Evolutionary conservation across 2,888 invertebrate species (phyloP), one percentile per base, ranked within the genome.

Genomic region (Lithophane ornitopus): DNA sequence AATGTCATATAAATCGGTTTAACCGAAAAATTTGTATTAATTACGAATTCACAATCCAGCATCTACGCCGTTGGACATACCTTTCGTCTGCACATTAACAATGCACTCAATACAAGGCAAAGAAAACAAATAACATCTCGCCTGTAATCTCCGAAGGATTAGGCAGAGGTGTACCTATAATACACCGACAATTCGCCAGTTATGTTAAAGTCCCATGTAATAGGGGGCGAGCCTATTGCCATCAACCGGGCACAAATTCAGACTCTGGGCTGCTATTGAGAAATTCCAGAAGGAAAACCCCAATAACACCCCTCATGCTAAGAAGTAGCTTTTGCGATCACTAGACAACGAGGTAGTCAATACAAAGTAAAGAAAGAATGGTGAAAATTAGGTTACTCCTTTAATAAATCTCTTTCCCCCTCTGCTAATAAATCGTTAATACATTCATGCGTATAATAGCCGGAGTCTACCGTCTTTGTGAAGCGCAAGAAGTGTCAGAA

Each of bases 361-460:
- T 16, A n/a, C 3, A 8, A 69, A 2, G 3, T 3, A 39, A 39
- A 41, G 2, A 41, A 73, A 44, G 3, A 28, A 52, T 11, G 44
- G 39, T 44, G 26, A 59, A 65, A 44, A 75, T 58, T 22, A 16
- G 11, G 26, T 49, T 34, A 49, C 46, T 56, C 16, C 3, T 34
- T 22, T 14, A 39, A 71, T 61, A 78, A 70, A 65, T 78, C 58
- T 65, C n/a, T 26, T 71, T 46, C 22, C 12, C n/a, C 65, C 46
- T 66, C 66, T 49, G 34, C 12, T 46, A 56, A 61, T 49, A 78
- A 78, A 79, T 72, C 22, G 12, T 61, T 39, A 34, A 62, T 34
- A 59, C 52, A 52, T 54, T 71, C 66, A 72, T 56, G 80, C 66
- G 54, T 62, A 78, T 61, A 61, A 46, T 49, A 54, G 46, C 54